phyloP scores from a whole-genome alignment of 2,888 invertebrate species.

The Hypselothyrea guttata region DNA sequence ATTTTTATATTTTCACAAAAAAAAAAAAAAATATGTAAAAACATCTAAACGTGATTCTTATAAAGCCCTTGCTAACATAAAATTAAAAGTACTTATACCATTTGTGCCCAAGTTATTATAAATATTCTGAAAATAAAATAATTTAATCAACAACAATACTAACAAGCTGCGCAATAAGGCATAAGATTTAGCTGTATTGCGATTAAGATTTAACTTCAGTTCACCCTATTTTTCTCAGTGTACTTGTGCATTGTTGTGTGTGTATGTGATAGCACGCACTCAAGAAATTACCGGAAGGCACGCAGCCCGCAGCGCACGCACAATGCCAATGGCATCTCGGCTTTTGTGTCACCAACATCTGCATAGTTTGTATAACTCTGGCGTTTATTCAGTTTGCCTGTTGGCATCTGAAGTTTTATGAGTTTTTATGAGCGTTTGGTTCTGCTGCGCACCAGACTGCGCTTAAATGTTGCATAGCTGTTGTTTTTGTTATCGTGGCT shows the following conservation, averaged over 20 bases:
- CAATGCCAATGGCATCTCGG: constrained; percentile 12
- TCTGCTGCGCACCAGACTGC: not conserved
- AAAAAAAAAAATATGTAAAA: too few species aligned
- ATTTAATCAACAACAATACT: too few species aligned
- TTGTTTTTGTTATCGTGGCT: constrained; percentile 8
- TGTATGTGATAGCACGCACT: constrained; percentile 15
- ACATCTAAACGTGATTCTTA: too few species aligned
- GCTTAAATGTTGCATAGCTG: constrained; percentile 48
- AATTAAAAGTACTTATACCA: too few species aligned
- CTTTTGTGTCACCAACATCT: constrained; percentile 28
- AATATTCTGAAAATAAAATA: too few species aligned
- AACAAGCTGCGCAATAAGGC: too few species aligned
- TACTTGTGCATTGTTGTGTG: not conserved
- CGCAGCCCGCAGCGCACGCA: constrained; percentile 51
- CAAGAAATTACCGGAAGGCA: constrained; percentile 59
- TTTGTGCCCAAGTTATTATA: too few species aligned
- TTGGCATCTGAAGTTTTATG: constrained; percentile 55
- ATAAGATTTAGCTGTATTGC: too few species aligned
- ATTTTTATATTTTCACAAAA: too few species aligned
- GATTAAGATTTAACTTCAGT: too few species aligned
- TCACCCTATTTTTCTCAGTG: too few species aligned
- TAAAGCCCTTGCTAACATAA: too few species aligned
- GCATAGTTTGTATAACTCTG: constrained; percentile 53
- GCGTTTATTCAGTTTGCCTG: constrained; percentile 48
- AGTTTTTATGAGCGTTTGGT: constrained; percentile 54